These are phyloP conservation scores for Calidris pugnax DNA, from an alignment of 2,113 vertebrate species.

Conservation along the genomic window DNA sequence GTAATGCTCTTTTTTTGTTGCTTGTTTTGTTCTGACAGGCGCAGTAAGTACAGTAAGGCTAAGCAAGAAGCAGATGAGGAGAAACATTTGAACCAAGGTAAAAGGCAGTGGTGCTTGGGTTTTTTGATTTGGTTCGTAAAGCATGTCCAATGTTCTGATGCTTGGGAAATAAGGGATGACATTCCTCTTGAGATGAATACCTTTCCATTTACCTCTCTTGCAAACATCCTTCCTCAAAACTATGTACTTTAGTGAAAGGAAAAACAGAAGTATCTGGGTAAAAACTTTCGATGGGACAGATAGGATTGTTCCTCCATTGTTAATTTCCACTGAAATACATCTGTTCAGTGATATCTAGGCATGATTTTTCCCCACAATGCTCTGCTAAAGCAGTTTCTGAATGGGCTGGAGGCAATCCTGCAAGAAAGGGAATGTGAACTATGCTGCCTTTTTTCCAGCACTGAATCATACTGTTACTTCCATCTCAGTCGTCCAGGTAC, in stretches of 20 bases:
- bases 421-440: background rate
- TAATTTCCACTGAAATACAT: background rate
- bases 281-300: background rate
- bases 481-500: background rate
- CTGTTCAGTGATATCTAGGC: background rate
- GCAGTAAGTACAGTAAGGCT: slow-evolving; percentile 96
- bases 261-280: background rate
- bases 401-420: background rate
- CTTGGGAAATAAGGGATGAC: background rate
- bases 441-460: background rate
- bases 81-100: slow-evolving; percentile 96
- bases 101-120: background rate
- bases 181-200: background rate
- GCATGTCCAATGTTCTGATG: background rate
- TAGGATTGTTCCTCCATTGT: background rate
- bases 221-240: background rate
- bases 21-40: slow-evolving; percentile 75
- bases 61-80: slow-evolving; percentile 97
- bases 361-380: background rate
- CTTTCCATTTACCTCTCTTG: background rate
- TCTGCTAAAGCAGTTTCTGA: background rate
- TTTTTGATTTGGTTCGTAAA: background rate
- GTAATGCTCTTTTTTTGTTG: background rate
- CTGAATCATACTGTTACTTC: background rate
- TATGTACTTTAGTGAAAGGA: background rate